These are phyloP conservation scores for Busseola fusca DNA, from an alignment of 2,888 invertebrate genomes.

Conservation along the genomic window DNA sequence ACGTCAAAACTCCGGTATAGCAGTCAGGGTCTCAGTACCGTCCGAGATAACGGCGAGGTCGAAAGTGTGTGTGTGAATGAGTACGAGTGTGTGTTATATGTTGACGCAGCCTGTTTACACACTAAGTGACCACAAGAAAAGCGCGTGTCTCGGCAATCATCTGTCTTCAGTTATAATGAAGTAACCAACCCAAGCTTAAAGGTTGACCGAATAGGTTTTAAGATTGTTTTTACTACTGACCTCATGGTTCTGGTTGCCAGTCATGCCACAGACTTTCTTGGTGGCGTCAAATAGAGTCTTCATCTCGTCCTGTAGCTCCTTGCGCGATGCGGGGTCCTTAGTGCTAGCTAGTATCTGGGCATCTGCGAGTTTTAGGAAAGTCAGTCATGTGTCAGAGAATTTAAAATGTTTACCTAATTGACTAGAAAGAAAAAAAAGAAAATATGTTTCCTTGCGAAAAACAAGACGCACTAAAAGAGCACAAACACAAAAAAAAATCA, in stretches of 20 bases:
- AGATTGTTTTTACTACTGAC: slow-evolving; percentile 74
- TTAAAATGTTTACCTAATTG: background rate
- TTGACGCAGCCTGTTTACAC: background rate
- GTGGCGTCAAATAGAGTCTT: slow-evolving; percentile 95
- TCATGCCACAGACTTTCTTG: slow-evolving; percentile 95
- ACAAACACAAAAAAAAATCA: too few relatives aligned
- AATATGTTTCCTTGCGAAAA: too few relatives aligned
- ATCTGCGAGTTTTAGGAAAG: slow-evolving; percentile 68
- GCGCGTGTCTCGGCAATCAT: background rate
- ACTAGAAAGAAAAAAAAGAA: too few relatives aligned
- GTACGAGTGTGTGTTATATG: background rate
- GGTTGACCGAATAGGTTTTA: background rate
- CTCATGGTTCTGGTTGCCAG: slow-evolving; percentile 96
- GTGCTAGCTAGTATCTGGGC: slow-evolving; percentile 95
- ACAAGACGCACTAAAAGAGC: too few relatives aligned
- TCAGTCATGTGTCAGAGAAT: background rate
- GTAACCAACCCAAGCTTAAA: background rate
- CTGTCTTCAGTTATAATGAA: background rate
- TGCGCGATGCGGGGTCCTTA: slow-evolving; percentile 93
- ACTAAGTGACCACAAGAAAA: background rate
- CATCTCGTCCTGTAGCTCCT: slow-evolving; percentile 95
- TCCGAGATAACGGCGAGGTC: too few relatives aligned
- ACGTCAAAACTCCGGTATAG: too few relatives aligned
- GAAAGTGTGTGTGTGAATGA: too few relatives aligned
- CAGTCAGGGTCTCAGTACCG: too few relatives aligned